Base-by-base conservation (phyloP, 2,888 invertebrate genomes). In the Euzetes globulus region DNA sequence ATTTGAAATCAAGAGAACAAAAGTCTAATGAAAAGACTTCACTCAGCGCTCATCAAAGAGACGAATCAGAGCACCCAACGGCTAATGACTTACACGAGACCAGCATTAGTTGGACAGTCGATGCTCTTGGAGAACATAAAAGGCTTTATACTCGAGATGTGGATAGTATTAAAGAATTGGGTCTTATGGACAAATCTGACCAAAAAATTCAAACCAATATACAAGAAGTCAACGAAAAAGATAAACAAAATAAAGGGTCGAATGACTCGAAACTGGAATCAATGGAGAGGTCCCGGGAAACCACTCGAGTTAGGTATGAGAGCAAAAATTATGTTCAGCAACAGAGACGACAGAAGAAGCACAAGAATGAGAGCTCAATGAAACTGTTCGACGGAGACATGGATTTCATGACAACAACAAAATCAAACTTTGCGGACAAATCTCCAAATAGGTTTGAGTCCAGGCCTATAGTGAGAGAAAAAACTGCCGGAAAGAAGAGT, bases 361-460 rank as follows among this genome's bases (percentile, higher is more conserved):
- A 76, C 37, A 75, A 75, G n/a, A 76, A 76, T 72, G 76, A 76
- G 19, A 70, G 76, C 47, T 70, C 70, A 37, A 22, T 74, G 0
- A 3, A 2, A 15, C 27, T 74, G 19, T 76, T 76, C 45, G 75
- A 63, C 2, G 68, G 75, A 22, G 71, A 75, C 19, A 75, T 75
- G 75, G 45, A 78, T 47, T 75, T 77, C 71, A 55, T 65, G 52
- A 77, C 68, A 19, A 60, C 76, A 58, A 71, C 58, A 13, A 41
- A 60, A 27, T 37, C 60, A 1, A 29, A 15, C 33, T 76, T 63
- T 58, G 55, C 58, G 25, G 45, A 72, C 22, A 25, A 22, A n/a
- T 22, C 25, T 41, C 45, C 33, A 3, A 33, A 33, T 41, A 58
- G 19, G 22, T 9, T 22, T 3, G 63, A 29, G 1, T 6, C 63